Percentiles rank a stretch among this genome's conserved stretches.
Evolutionary conservation across 2,797 vertebrate species (phyloP).

Genomic region (Chloroceryle inda): DNA sequence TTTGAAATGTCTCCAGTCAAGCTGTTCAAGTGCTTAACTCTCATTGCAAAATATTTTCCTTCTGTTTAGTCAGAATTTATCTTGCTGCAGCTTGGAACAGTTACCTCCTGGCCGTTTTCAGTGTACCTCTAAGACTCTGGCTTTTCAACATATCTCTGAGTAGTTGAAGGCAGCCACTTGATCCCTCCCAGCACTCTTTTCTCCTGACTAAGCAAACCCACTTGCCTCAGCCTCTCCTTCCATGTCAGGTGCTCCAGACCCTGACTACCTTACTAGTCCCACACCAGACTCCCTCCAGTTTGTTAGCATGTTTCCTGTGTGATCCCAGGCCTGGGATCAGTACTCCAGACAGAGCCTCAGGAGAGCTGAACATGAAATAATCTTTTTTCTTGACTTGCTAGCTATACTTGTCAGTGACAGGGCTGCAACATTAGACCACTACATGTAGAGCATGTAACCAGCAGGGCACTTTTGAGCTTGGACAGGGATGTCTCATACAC

Average conservation of each 20-base stretch:
- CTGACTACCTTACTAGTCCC: too few relatives aligned
- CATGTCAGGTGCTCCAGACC: neutral
- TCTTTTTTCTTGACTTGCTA: neutral
- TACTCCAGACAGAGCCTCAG: neutral
- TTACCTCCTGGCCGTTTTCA: neutral
- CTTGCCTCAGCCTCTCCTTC: neutral
- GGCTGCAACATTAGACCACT: neutral
- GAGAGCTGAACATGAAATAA: neutral
- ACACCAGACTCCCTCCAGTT: neutral
- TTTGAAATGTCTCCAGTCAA: neutral
- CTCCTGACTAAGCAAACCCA: neutral
- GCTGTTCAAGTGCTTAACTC: neutral
- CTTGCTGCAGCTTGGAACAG: neutral
- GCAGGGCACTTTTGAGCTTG: neutral
- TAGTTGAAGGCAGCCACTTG: neutral
- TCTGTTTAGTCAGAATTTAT: neutral
- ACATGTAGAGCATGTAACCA: neutral
- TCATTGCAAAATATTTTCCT: neutral
- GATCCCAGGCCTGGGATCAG: neutral
- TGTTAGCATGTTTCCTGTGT: neutral
- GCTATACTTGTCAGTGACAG: neutral
- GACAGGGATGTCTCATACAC: neutral
- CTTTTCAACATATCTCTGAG: rapidly evolving
- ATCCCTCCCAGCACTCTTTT: neutral
- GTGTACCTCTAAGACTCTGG: rapidly evolving